phyloP scores from a whole-genome alignment of 2,797 vertebrate genomes.

The Artibeus lituratus region DNA sequence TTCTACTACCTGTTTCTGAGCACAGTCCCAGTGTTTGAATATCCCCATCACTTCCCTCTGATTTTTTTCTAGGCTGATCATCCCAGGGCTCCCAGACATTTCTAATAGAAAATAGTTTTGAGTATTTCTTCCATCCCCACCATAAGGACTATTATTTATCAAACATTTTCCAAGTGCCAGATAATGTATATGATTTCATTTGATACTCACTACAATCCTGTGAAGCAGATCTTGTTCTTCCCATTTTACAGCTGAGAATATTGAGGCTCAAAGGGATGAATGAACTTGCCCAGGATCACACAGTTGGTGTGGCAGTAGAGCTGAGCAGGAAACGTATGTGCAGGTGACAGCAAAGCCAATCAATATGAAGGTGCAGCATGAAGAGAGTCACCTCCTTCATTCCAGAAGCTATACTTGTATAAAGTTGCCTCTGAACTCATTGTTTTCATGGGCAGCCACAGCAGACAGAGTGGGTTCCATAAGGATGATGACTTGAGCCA shows the following conservation, averaged over 20 bases:
- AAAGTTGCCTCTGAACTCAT: background rate
- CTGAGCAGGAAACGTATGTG: background rate
- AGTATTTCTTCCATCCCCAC: background rate
- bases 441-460: background rate
- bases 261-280: background rate
- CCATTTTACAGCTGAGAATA: background rate
- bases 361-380: background rate
- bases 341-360: background rate
- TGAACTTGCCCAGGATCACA: background rate
- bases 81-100: background rate
- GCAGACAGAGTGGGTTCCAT: background rate
- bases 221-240: background rate
- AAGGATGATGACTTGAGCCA: background rate
- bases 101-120: background rate
- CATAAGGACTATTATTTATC: background rate
- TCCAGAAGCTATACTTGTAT: background rate
- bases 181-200: background rate
- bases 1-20: background rate
- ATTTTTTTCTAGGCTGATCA: background rate
- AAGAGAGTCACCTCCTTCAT: background rate
- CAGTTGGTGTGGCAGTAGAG: background rate
- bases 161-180: background rate
- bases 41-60: background rate
- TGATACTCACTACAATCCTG: background rate
- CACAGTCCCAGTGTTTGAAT: background rate